These are phyloP conservation scores for Tetramorium alpestre DNA, from an alignment of 1,140 invertebrate genomes.

Conservation along the genomic window DNA sequence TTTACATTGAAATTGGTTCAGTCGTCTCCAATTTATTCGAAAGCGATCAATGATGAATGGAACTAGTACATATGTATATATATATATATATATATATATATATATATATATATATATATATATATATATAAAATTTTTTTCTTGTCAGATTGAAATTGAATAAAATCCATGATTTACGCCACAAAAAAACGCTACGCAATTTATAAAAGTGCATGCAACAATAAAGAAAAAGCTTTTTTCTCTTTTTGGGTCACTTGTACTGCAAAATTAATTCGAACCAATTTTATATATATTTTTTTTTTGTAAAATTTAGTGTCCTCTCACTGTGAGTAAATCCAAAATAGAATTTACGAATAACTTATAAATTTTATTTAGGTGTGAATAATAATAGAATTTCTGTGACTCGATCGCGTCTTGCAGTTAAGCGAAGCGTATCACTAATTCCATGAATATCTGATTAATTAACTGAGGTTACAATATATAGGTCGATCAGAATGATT, in stretches of 20 bases:
- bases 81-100: conserved; percentile 21
- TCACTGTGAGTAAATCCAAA: not conserved
- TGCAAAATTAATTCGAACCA: not conserved
- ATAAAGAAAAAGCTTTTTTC: conserved; percentile 8
- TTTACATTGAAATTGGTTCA: conserved; percentile 64
- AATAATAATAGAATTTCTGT: conserved; percentile 37
- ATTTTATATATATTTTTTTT: not conserved
- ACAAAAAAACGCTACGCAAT: conserved; percentile 11
- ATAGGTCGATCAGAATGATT: conserved; percentile 73
- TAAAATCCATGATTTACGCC: conserved; percentile 19
- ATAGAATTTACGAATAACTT: conserved; percentile 27
- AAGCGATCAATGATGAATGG: conserved; percentile 47
- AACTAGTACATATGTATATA: conserved; percentile 10
- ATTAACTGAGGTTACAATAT: conserved; percentile 79
- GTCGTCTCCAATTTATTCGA: conserved; percentile 39
- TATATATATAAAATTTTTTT: conserved; percentile 36
- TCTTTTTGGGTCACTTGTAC: not conserved
- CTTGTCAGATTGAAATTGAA: conserved; percentile 36
- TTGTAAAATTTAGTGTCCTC: not conserved
- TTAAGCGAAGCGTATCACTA: conserved; percentile 79
- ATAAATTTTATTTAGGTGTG: conserved; percentile 56
- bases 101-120: conserved; percentile 33
- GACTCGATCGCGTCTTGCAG: conserved; percentile 61
- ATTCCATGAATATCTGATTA: conserved; percentile 85
- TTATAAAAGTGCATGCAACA: conserved; percentile 10